A percentile compares a stretch with the other conserved stretches of the same genome.
Evolutionary conservation across 2,113 vertebrate species (phyloP).

Genomic region (Siniperca knerii): DNA sequence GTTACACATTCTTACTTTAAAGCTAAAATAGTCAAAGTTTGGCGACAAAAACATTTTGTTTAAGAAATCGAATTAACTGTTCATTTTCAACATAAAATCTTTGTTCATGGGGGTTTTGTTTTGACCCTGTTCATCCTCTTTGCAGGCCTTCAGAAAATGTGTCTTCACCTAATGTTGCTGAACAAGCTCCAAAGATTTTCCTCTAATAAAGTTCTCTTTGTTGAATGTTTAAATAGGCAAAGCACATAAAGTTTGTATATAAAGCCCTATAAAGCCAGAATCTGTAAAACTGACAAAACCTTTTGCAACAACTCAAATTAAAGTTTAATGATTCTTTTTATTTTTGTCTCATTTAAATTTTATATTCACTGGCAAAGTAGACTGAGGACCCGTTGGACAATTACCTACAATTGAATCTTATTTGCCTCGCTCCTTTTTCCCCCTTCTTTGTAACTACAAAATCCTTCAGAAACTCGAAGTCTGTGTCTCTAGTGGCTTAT

Average conservation of each 20-base stretch:
- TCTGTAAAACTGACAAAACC: conserved; percentile 9
- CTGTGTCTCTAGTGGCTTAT: conserved; percentile 68
- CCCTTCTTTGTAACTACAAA: conserved; percentile 8
- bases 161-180: background rate
- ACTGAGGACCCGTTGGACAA: background rate
- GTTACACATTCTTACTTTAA: too few species aligned
- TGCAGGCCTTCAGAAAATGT: background rate
- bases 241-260: conserved; percentile 9
- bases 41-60: too few species aligned
- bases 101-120: background rate
- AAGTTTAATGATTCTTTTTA: conserved; percentile 25
- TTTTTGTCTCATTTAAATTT: conserved; percentile 24
- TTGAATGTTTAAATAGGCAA: conserved; percentile 18
- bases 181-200: background rate
- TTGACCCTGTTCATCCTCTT: background rate
- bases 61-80: too few species aligned
- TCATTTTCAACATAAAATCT: background rate
- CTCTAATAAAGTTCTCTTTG: background rate
- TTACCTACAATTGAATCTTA: conserved; percentile 16
- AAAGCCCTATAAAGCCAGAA: conserved; percentile 5
- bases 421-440: background rate
- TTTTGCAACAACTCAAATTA: conserved; percentile 8
- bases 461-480: conserved; percentile 28
- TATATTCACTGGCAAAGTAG: background rate
- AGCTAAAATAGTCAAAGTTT: too few species aligned